Evolutionary conservation across 2,888 invertebrate genomes (phyloP).

Genomic region (Bruchidius siliquastri): DNA sequence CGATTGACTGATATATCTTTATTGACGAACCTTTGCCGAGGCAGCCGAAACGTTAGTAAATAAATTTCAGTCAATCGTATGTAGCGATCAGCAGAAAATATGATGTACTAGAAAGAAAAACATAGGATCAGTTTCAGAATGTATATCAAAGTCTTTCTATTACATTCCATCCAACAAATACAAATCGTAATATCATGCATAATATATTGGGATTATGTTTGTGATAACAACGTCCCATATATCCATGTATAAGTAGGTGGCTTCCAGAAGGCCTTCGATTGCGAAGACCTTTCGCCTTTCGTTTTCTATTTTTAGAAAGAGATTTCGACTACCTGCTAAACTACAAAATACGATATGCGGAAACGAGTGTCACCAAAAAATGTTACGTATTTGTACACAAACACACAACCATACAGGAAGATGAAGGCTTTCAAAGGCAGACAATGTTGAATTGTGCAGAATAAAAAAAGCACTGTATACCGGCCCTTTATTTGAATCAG

Average conservation of each 20-base stretch:
- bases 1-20: no score
- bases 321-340: not conserved
- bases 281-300: not conserved
- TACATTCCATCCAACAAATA: no score
- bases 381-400: not conserved
- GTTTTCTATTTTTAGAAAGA: not conserved
- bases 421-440: not conserved
- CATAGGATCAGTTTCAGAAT: no score
- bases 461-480: no score
- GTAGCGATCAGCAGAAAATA: no score
- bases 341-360: not conserved
- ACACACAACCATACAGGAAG: not conserved
- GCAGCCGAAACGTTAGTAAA: no score
- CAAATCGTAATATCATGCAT: no score
- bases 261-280: not conserved
- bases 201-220: not conserved
- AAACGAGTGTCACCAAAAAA: not conserved
- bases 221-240: not conserved
- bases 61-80: no score
- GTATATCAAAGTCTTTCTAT: no score
- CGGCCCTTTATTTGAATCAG: no score
- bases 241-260: not conserved
- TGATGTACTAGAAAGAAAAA: no score
- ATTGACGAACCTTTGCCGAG: no score
- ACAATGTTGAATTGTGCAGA: not conserved